Conservation (phyloP, 2,888 invertebrate species). For the Suillia variegata region DNA sequence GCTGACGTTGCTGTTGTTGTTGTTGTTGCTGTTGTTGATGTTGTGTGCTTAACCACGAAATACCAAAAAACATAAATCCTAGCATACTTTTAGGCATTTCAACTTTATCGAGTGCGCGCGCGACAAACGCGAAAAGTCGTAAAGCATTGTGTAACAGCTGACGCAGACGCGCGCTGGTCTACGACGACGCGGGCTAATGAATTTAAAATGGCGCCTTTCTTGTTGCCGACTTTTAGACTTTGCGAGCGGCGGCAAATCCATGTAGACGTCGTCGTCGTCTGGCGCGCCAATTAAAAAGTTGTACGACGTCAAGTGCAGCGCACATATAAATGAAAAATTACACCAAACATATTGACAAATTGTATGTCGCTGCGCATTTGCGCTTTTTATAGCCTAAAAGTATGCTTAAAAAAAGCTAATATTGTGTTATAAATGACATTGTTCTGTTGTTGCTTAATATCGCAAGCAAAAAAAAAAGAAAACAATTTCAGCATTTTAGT, state of each 20-base stretch:
- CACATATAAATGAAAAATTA: slow-evolving; percentile 6
- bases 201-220: background rate
- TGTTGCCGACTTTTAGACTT: background rate
- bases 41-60: too few species aligned
- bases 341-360: slow-evolving; percentile 4
- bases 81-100: background rate
- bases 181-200: slow-evolving; percentile 4
- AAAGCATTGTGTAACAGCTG: too few species aligned
- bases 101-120: too few species aligned
- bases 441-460: background rate
- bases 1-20: too few species aligned
- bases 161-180: too few species aligned
- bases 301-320: slow-evolving; percentile 9
- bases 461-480: too few species aligned
- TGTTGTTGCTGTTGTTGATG: too few species aligned
- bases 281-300: slow-evolving; percentile 13
- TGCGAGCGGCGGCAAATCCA: background rate
- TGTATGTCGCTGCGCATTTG: background rate
- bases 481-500: too few species aligned
- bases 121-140: too few species aligned
- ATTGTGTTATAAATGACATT: too few species aligned
- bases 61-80: too few species aligned
- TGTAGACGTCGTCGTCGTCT: background rate
- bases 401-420: too few species aligned
- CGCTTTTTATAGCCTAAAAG: background rate